Conservation (phyloP, 2,888 invertebrate species). For the Nomada ferruginata region DNA sequence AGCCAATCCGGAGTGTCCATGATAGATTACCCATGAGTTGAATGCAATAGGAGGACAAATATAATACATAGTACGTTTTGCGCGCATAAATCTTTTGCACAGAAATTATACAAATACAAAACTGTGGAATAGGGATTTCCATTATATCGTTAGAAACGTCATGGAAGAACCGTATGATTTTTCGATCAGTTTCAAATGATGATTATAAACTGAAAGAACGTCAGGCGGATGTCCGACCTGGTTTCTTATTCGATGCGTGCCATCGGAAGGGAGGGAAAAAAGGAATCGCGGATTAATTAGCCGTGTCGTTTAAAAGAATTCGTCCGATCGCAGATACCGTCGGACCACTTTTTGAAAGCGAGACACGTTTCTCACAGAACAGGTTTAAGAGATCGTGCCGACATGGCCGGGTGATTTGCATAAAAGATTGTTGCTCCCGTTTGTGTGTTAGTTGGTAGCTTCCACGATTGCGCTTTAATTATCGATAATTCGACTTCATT, state of each 20-base stretch:
- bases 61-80: too few relatives aligned
- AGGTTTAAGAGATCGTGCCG: conserved; percentile 53
- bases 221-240: conserved; percentile 15
- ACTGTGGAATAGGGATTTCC: too few relatives aligned
- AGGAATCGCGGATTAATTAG: conserved; percentile 48
- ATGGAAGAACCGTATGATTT: too few relatives aligned
- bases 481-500: conserved; percentile 55
- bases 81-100: too few relatives aligned
- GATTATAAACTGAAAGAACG: neutral
- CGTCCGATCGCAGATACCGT: conserved; percentile 34
- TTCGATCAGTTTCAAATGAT: too few relatives aligned
- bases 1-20: too few relatives aligned
- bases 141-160: too few relatives aligned
- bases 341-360: conserved; percentile 37
- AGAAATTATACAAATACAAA: too few relatives aligned
- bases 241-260: conserved; percentile 6
- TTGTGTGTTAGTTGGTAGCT: conserved; percentile 1
- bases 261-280: conserved; percentile 5
- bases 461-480: conserved; percentile 62
- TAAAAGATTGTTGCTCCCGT: conserved; percentile 36
- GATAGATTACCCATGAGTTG: too few relatives aligned
- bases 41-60: too few relatives aligned
- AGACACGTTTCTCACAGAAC: conserved; percentile 57
- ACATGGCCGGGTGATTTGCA: conserved; percentile 52
- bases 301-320: conserved; percentile 38